phyloP scores from a whole-genome alignment of 1,140 invertebrate genomes.

The Aphelenchoides fujianensis region DNA sequence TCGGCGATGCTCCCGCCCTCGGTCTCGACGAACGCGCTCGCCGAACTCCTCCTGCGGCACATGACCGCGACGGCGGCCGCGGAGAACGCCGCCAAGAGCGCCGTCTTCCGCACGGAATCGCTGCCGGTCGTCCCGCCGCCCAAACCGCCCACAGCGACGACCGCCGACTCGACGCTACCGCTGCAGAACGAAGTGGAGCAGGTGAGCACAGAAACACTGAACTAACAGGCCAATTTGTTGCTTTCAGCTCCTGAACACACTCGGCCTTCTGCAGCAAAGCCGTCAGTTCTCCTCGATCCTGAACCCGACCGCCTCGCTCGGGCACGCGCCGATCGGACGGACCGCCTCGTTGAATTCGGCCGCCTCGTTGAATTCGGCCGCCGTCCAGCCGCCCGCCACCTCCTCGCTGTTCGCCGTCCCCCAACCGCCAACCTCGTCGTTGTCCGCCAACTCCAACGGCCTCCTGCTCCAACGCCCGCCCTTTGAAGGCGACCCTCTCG shows the following conservation, averaged over 20 bases:
- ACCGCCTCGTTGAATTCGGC: conserved; percentile 30
- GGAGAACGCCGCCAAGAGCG: conserved; percentile 18
- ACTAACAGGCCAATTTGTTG: neutral
- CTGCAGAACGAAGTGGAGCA: neutral
- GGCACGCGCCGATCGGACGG: conserved; percentile 19
- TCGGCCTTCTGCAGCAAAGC: conserved; percentile 32
- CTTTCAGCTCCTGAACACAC: conserved; percentile 33
- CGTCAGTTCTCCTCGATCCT: conserved; percentile 35
- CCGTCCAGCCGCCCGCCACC: no score
- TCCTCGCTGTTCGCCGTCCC: neutral
- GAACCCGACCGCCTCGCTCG: conserved; percentile 8
- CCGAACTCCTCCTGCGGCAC: conserved; percentile 17
- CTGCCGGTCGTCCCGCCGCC: conserved; percentile 27
- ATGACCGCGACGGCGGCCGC: neutral
- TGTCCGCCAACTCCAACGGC: conserved; percentile 7
- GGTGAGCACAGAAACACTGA: neutral
- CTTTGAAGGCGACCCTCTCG: conserved; percentile 2
- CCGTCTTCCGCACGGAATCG: conserved; percentile 43
- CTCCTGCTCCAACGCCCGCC: conserved; percentile 17
- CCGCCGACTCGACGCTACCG: conserved; percentile 2
- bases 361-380: neutral
- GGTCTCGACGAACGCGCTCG: conserved; percentile 1
- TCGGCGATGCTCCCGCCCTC: neutral
- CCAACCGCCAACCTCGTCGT: neutral
- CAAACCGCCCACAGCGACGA: conserved; percentile 7